Evolutionary conservation across 2,888 invertebrate genomes (phyloP).

Genomic region (Danaus chrysippus): DNA sequence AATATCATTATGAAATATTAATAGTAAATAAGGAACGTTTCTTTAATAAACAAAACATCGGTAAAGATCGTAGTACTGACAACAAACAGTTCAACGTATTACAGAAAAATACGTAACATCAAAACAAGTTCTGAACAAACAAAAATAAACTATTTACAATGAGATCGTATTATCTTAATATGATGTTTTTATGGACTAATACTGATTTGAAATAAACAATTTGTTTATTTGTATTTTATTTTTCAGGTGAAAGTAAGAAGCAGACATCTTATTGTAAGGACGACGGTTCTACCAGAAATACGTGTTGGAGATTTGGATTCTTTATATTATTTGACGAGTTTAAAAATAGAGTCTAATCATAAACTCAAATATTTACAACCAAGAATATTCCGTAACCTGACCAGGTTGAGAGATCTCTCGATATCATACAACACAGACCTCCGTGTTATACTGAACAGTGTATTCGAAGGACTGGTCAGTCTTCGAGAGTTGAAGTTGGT

Average conservation of each 20-base stretch:
- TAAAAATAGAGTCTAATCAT: conserved; percentile 78
- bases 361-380: conserved; percentile 68
- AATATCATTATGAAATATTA: no score
- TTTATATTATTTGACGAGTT: conserved; percentile 54
- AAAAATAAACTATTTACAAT: no score
- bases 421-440: conserved; percentile 77
- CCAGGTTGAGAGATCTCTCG: conserved; percentile 69
- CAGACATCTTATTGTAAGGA: conserved; percentile 66
- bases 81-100: no score
- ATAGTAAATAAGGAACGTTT: no score
- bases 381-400: conserved; percentile 70
- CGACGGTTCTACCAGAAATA: conserved; percentile 68
- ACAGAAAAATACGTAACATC: no score
- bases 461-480: conserved; percentile 73
- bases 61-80: no score
- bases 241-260: conserved; percentile 60
- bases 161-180: no score
- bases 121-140: no score
- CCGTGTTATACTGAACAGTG: conserved; percentile 55
- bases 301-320: conserved; percentile 60
- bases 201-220: not conserved
- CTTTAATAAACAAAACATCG: no score
- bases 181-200: no score
- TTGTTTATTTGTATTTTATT: conserved; percentile 1
- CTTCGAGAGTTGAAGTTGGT: conserved; percentile 72